Base-by-base conservation (phyloP, 2,113 vertebrate species). In the Salvelinus sp. region DNA sequence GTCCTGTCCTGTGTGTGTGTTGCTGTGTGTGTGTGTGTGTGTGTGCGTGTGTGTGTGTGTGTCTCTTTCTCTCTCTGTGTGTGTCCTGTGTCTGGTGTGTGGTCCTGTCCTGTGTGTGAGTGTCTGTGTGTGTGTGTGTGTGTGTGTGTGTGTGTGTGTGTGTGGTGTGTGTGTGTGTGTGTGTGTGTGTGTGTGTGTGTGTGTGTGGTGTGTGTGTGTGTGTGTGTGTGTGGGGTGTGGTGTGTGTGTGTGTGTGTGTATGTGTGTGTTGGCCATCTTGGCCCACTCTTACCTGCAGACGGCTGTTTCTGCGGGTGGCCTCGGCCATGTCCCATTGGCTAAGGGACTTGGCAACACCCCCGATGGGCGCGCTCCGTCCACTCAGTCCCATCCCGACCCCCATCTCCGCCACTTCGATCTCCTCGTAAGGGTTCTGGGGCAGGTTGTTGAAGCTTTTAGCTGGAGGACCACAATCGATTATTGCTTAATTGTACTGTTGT, bases 271-370 rank as follows among this genome's bases (percentile, higher is more conserved):
- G 58, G n/a, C 58, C n/a, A 6, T 22, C 50, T 54, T 54, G 58
- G 58, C 58, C 58, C 58, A 72, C 3, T 2, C 84, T 25, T 87
- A 93, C 92, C 91, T 93, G 89, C 47, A 92, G 75, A 48, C 87
- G 87, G 72, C 82, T 88, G 16, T 75, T 90, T 73, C 78, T 87
- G 69, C 67, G 27, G 0, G 90, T 70, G 23, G 74, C 5, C 27
- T 76, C 80, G 67, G 80, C 80, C 80, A 92, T 73, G 72, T 95
- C 89, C 91, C 92, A 93, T 72, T 92, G 92, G 76, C 93, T 94
- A 54, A 88, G 87, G 3, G 85, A 90, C 74, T 87, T 94, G 86
- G 71, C 87, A 6, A 88, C 81, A 38, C 85, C 12, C 70, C 60
- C 86, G 28, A 78, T 33, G 1, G 75, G 76, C 27, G 79, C 60